These are phyloP conservation scores for Pygocentrus nattereri DNA, from an alignment of 2,797 vertebrate genomes.

Conservation along the genomic window DNA sequence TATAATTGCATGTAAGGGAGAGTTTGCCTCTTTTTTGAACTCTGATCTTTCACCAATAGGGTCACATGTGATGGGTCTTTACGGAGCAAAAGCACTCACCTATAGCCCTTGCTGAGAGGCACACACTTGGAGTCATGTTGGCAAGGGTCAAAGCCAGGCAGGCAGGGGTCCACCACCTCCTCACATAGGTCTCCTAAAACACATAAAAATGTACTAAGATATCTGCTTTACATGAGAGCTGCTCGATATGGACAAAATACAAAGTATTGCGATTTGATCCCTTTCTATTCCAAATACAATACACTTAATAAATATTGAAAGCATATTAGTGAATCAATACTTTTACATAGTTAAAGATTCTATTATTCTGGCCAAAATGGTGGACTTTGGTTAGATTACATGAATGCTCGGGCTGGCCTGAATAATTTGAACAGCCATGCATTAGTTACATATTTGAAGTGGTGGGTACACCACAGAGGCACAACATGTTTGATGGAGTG, in stretches of 20 bases:
- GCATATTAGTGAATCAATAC: no score
- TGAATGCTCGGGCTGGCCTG: no score
- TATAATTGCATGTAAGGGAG: neutral
- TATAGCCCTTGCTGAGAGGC: conserved; percentile 83
- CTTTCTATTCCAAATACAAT: no score
- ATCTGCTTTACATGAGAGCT: neutral
- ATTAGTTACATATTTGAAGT: no score
- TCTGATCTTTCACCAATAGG: conserved; percentile 1
- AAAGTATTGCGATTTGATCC: neutral
- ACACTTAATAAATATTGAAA: no score
- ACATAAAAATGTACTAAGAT: conserved; percentile 26
- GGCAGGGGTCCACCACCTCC: conserved; percentile 91
- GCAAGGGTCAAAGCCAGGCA: conserved; percentile 89
- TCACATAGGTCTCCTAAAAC: conserved; percentile 93
- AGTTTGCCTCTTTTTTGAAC: conserved; percentile 15
- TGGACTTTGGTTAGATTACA: no score
- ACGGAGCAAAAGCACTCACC: conserved; percentile 76
- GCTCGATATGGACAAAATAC: neutral
- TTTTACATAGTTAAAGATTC: no score
- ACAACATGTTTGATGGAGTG: no score
- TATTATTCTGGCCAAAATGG: no score
- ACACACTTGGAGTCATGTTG: conserved; percentile 94
- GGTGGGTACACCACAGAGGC: no score
- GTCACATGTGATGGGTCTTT: neutral
- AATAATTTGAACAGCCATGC: no score